phyloP scores from a whole-genome alignment of 2,888 invertebrate genomes.

The Prosopocoilus inquinatus region DNA sequence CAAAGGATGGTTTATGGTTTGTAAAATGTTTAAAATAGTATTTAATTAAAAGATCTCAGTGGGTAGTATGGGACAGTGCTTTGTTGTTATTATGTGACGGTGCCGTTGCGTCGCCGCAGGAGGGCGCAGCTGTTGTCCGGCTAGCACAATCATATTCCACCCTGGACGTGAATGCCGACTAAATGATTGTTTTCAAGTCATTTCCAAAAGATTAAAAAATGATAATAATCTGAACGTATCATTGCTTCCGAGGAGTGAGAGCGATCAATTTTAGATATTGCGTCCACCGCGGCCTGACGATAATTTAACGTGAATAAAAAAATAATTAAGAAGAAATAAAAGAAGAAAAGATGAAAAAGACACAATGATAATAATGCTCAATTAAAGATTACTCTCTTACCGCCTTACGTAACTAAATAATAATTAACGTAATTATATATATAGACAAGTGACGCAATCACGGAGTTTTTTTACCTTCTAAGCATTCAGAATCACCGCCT shows the following conservation, averaged over 20 bases:
- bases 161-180: constrained; percentile 11
- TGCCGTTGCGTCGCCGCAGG: constrained; percentile 41
- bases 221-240: constrained; percentile 18
- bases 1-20: too few relatives aligned
- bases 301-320: constrained; percentile 2
- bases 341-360: constrained; percentile 7
- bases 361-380: constrained; percentile 34
- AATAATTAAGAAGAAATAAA: constrained; percentile 3
- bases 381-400: constrained; percentile 42
- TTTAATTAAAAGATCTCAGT: constrained; percentile 43
- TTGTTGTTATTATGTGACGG: constrained; percentile 41
- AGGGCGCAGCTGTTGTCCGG: constrained; percentile 43
- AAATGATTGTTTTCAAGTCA: constrained; percentile 19
- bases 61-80: constrained; percentile 40
- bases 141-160: constrained; percentile 24
- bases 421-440: constrained; percentile 39
- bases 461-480: constrained; percentile 30
- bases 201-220: constrained; percentile 19
- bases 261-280: constrained; percentile 19
- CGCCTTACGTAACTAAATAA: constrained; percentile 36
- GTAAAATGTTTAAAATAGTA: constrained; percentile 26
- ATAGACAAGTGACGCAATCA: constrained; percentile 38
- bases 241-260: constrained; percentile 4
- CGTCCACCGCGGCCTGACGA: not conserved
- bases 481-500: constrained; percentile 34